Percentiles rank a stretch among this genome's conserved stretches.
phyloP scores from a whole-genome alignment of 2,888 invertebrate genomes.

The Acanthosepion esculentum region DNA sequence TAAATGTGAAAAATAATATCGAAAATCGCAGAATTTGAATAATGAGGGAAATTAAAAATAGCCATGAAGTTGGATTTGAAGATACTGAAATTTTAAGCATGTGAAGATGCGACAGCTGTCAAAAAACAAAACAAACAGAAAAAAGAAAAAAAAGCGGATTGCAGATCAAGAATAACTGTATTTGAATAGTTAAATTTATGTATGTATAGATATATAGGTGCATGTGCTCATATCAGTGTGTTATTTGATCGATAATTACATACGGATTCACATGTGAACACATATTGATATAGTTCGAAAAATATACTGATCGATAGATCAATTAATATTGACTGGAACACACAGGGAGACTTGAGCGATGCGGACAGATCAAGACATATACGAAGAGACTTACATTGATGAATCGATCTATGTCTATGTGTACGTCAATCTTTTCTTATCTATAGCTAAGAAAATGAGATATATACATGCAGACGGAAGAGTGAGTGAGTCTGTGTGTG shows the following conservation, averaged over 20 bases:
- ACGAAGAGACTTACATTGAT: background rate
- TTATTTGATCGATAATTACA: background rate
- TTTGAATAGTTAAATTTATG: background rate
- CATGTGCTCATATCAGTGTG: background rate
- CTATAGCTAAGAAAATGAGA: no score
- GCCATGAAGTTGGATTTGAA: background rate
- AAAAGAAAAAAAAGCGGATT: background rate
- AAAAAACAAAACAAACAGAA: background rate
- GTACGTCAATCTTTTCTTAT: background rate
- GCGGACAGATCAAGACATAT: background rate
- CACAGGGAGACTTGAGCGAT: background rate
- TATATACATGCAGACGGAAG: no score
- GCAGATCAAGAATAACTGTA: background rate
- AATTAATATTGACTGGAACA: background rate
- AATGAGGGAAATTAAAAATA: background rate
- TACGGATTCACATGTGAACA: background rate
- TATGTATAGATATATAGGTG: background rate
- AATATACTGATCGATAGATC: background rate
- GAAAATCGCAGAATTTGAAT: background rate
- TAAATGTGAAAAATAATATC: background rate
- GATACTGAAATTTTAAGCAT: background rate
- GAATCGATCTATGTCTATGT: background rate
- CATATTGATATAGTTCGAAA: background rate
- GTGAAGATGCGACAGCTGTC: background rate
- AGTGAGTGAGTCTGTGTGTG: no score